Evolutionary conservation across 2,888 invertebrate species (phyloP).

Genomic region (Parascotia fuliginaria): DNA sequence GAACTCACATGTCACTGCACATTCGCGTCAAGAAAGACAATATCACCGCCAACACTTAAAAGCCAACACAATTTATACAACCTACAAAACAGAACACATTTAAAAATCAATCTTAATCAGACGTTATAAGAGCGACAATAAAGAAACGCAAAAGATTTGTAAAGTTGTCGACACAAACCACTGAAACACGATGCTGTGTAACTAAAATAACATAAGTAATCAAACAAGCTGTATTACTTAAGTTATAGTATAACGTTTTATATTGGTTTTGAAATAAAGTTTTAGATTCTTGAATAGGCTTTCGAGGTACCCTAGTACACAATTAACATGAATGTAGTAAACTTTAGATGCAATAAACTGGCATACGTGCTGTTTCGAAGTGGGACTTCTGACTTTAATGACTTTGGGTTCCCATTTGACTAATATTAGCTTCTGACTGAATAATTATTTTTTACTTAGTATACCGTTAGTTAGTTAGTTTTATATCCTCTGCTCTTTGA

Average conservation of each 20-base stretch:
- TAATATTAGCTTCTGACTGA: too few relatives aligned
- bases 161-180: slow-evolving; percentile 53
- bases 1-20: slow-evolving; percentile 56
- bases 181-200: slow-evolving; percentile 64
- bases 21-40: slow-evolving; percentile 61
- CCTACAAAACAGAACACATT: neutral
- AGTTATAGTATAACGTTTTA: slow-evolving; percentile 17
- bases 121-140: neutral
- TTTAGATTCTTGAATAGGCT: too few relatives aligned
- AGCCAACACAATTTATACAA: slow-evolving; percentile 10
- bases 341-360: too few relatives aligned
- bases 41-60: slow-evolving; percentile 56
- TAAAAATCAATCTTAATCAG: slow-evolving; percentile 2
- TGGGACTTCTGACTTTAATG: too few relatives aligned
- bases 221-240: slow-evolving; percentile 25
- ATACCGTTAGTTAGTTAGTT: too few relatives aligned
- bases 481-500: too few relatives aligned
- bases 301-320: too few relatives aligned
- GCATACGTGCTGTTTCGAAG: too few relatives aligned
- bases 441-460: too few relatives aligned
- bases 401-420: too few relatives aligned
- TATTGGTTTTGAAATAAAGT: too few relatives aligned
- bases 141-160: neutral
- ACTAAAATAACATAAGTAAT: slow-evolving; percentile 30
- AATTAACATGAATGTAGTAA: too few relatives aligned